Evolutionary conservation across 2,797 vertebrate species (phyloP), one percentile per base, ranked within the genome.

Genomic region (Buphagus erythrorhynchus): DNA sequence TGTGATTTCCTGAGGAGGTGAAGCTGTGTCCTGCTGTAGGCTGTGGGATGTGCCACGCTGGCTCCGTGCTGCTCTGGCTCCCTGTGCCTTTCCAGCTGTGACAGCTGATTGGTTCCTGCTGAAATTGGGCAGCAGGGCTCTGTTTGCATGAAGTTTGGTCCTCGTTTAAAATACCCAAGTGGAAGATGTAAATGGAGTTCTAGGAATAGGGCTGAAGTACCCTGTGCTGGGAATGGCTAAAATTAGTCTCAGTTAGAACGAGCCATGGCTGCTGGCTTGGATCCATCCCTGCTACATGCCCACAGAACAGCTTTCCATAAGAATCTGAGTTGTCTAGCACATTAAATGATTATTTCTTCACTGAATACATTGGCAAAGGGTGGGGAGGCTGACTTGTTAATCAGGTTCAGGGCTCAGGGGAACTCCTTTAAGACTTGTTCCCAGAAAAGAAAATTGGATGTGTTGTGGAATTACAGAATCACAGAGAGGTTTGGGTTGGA

Each of bases 41-140:
- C 52, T 61, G 31, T 4, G 11, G 46, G 16, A 19, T 1, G 13
- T 2, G 13, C 16, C 20, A 20, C 42, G 1, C 17, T 17, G 69
- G 35, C 33, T 49, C 6, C 1, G 14, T 2, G 11, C 16, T 22
- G 24, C 43, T 1, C 16, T 18, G 71, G 31, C 33, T 43, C 5
- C 5, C 0, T 6, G 10, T 38, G 22, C 31, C 58, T n/a, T 45
- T 25, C 54, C 57, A 48, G 7, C 5, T 15, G 11, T 11, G 29
- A 16, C 9, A 17, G 11, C 7, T 22, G 46, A 45, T 10, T 16
- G 22, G 55, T 65, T 45, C 31, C 48, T 66, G 43, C 69, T 51
- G 6, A 2, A 35, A n/a, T 1, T 48, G 40, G 24, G 20, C 65
- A 57, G 36, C 48, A 33, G 63, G 36, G 35, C 31, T 66, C 24